phyloP scores from a whole-genome alignment of 2,888 invertebrate genomes.

The Micoletzkya japonica region DNA sequence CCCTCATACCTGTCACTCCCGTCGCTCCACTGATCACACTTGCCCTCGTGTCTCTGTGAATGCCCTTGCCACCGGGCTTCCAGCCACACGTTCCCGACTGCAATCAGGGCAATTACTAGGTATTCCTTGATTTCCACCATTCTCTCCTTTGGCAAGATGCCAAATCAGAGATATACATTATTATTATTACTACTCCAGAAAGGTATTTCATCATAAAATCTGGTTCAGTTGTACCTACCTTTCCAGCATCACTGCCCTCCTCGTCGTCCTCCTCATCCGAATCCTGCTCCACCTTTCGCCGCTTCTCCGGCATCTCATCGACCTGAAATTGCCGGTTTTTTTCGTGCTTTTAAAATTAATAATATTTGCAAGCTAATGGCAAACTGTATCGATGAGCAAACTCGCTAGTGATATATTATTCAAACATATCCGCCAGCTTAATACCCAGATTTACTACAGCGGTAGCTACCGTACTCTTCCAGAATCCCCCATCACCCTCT shows the following conservation, averaged over 20 bases:
- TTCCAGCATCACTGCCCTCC: slow-evolving; percentile 22
- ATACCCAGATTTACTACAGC: too few species aligned
- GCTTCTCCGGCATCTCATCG: slow-evolving; percentile 38
- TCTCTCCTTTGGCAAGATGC: neutral
- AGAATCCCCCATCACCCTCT: too few species aligned
- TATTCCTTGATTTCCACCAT: neutral
- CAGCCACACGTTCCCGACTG: slow-evolving; percentile 27
- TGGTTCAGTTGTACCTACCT: neutral
- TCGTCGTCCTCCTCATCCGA: slow-evolving; percentile 38
- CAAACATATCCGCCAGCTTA: too few species aligned
- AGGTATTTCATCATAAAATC: neutral
- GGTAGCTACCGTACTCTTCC: too few species aligned
- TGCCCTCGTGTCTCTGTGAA: slow-evolving; percentile 35
- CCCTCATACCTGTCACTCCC: neutral
- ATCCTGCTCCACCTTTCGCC: slow-evolving; percentile 39
- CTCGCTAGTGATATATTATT: too few species aligned
- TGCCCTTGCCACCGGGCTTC: slow-evolving; percentile 48
- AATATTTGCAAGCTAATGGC: neutral
- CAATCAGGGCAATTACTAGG: neutral
- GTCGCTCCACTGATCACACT: slow-evolving; percentile 26
- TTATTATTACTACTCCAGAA: neutral
- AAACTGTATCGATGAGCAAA: too few species aligned
- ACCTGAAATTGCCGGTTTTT: slow-evolving; percentile 24
- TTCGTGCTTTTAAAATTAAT: neutral
- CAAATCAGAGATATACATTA: too few species aligned